A percentile compares a stretch with the other conserved stretches of the same genome.
Conservation (phyloP, 1,140 invertebrate genomes). For the Heliconius nattereri region DNA sequence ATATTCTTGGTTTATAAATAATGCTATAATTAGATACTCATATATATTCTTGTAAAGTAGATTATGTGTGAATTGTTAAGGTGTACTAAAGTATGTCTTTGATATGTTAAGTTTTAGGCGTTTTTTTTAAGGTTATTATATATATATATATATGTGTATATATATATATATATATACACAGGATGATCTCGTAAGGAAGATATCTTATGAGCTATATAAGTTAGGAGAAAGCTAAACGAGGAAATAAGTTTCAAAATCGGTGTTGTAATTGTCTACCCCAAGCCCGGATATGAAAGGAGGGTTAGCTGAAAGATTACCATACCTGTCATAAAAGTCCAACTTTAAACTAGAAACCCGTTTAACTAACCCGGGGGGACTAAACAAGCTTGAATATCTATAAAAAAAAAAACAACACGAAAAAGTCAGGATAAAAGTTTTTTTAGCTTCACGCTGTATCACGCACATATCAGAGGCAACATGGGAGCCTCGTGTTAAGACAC, state of each 20-base stretch:
- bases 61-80: neutral
- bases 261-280: conserved; percentile 8
- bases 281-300: conserved; percentile 20
- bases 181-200: neutral
- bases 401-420: neutral
- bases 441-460: too few species aligned
- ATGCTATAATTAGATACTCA: neutral
- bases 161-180: too few species aligned
- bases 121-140: neutral
- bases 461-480: too few species aligned
- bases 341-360: neutral
- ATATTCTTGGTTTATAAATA: neutral
- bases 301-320: conserved; percentile 17
- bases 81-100: neutral
- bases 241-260: conserved; percentile 7
- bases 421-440: neutral
- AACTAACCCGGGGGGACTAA: conserved; percentile 5
- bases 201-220: neutral
- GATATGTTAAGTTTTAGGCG: neutral
- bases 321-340: conserved; percentile 11
- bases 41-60: neutral
- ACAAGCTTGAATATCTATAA: neutral
- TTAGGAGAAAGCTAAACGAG: neutral
- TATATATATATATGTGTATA: too few species aligned
- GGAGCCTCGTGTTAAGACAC: too few species aligned